Conservation (phyloP, 2,113 vertebrate species). For the Podarcis cretensis region DNA sequence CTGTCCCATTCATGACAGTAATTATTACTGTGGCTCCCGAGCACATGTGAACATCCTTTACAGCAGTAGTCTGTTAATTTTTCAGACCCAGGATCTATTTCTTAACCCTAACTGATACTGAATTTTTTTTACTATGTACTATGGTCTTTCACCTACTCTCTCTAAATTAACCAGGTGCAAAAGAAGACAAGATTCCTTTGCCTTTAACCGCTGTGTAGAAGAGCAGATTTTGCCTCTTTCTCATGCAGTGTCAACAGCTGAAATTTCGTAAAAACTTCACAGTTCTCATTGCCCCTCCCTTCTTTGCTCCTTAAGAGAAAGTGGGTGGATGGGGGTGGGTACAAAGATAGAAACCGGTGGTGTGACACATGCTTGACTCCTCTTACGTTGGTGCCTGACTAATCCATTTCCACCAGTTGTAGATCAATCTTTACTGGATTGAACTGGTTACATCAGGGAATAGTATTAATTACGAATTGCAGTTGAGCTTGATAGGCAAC, state of each 20-base stretch:
- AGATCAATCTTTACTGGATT: background rate
- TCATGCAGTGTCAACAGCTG: background rate
- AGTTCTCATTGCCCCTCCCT: background rate
- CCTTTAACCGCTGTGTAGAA: background rate
- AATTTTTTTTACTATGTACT: background rate
- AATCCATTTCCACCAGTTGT: background rate
- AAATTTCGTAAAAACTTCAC: background rate
- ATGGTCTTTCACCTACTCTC: background rate
- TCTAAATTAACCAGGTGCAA: background rate
- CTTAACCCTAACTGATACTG: background rate
- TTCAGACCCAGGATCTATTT: background rate
- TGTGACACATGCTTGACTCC: background rate
- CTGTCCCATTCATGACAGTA: background rate
- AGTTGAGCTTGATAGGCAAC: background rate
- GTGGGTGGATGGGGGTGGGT: too few species aligned
- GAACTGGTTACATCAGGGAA: too few species aligned
- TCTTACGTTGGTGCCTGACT: background rate
- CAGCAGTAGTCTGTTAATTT: background rate
- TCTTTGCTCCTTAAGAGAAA: background rate
- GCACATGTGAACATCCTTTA: background rate
- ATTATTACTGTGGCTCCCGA: conserved; percentile 6
- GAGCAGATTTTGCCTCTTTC: background rate
- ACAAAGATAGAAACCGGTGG: background rate
- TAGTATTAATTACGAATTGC: too few species aligned
- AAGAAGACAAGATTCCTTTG: background rate